Evolutionary conservation across 2,113 vertebrate genomes (phyloP), one percentile per base, ranked within the genome.

Genomic region (Ictalurus furcatus): DNA sequence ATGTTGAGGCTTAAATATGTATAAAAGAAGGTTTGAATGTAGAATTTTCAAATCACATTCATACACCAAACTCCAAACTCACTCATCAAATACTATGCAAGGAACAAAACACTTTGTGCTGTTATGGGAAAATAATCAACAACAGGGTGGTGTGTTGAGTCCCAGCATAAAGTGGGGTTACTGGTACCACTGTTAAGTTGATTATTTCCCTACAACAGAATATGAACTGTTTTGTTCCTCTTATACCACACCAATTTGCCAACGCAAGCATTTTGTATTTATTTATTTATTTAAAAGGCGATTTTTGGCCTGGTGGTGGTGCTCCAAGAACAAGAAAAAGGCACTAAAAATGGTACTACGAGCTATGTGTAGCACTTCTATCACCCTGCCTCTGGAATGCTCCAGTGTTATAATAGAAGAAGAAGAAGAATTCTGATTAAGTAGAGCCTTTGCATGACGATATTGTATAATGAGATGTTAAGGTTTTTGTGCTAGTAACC

Each of bases 301-400:
- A n/a, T 79, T 61, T 79, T 79, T 63, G 58, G 48, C 85, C 71
- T 86, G 85, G 56, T 78, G 85, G 23, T 76, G 71, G 85, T 30
- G 37, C 85, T 44, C 40, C 30, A 78, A 59, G 56, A 59, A n/a
- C 52, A 63, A 40, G 16, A 61, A 86, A 61, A 86, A 25, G 12
- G 4, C 16, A 44, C 61, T 1, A 48, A 44, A n/a, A 44, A 79
- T 52, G 25, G 48, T 67, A 59, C 5, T 19, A 44, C 11, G 23
- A 34, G 28, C 17, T 37, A 40, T 58, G 19, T 74, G 19, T 40
- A 28, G 52, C 30, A 76, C 25, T 37, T 74, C 19, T 19, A 40
- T 28, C 85, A 73, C 30, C 52, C 65, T 71, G 67, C 21, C 52
- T 52, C 4, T 52, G 48, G 25, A 79, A n/a, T n/a, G 13, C 13